A percentile compares a stretch with the other conserved stretches of the same genome.
These are phyloP conservation scores for Phyllotreta cruciferae DNA, from an alignment of 2,888 invertebrate genomes.

Conservation along the genomic window DNA sequence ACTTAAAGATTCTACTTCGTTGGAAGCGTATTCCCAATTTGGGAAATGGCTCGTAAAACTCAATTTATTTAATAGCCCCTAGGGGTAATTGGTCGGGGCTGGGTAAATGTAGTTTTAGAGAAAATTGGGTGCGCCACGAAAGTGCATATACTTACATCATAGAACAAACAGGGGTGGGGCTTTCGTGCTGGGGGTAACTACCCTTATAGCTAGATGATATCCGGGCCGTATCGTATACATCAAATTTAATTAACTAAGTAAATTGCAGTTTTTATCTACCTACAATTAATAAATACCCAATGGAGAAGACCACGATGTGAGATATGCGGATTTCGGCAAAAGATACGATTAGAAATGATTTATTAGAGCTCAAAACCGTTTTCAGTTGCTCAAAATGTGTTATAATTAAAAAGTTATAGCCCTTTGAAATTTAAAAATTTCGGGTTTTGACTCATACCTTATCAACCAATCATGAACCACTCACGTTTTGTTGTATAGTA, in stretches of 20 bases:
- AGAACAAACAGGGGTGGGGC: conserved; percentile 6
- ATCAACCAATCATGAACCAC: no score
- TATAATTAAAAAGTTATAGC: no score
- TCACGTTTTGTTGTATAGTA: no score
- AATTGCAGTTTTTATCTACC: not conserved
- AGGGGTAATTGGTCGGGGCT: not conserved
- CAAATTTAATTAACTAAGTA: conserved; percentile 11
- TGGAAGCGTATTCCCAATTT: not conserved
- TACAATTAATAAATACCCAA: no score
- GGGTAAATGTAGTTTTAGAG: not conserved
- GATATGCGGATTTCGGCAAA: no score
- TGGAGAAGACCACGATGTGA: no score
- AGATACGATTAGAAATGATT: no score
- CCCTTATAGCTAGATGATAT: conserved; percentile 2
- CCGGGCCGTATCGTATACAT: no score
- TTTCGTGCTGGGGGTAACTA: conserved; percentile 8
- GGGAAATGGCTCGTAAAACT: conserved; percentile 10
- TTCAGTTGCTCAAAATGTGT: no score
- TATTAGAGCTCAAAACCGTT: no score
- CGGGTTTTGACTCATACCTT: no score
- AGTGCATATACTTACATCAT: conserved; percentile 12
- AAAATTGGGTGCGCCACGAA: conserved; percentile 14
- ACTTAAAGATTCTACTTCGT: not conserved
- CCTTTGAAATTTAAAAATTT: no score
- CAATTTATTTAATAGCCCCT: conserved; percentile 1